Percentiles rank a stretch among this genome's conserved stretches.
phyloP scores from a whole-genome alignment of 2,113 vertebrate species.

The Eurypyga helias region DNA sequence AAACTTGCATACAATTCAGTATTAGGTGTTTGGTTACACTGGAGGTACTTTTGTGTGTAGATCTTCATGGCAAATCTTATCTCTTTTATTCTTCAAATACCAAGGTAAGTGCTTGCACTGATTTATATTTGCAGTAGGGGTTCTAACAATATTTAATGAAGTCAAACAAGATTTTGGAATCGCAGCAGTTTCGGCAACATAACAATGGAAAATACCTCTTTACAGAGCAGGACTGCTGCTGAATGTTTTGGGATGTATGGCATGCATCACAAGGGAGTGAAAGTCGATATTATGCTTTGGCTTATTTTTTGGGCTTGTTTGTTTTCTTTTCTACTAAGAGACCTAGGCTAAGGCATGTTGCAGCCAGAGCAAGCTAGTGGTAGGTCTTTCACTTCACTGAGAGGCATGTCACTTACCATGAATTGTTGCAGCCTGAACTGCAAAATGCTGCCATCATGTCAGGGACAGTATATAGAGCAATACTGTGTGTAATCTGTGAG shows the following conservation, averaged over 20 bases:
- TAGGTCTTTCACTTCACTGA: background rate
- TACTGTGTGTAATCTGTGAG: background rate
- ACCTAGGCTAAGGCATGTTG: background rate
- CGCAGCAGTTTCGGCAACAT: background rate
- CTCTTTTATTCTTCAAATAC: background rate
- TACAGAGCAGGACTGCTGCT: background rate
- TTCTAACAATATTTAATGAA: background rate
- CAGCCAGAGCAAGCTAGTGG: background rate
- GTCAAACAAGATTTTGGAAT: background rate
- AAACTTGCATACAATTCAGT: background rate
- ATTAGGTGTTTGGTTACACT: background rate
- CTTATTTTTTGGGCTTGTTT: background rate
- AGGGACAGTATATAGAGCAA: background rate
- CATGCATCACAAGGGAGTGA: background rate
- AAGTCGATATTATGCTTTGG: background rate
- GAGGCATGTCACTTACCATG: background rate
- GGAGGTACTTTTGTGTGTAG: background rate
- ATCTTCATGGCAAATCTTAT: background rate
- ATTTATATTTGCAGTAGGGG: background rate
- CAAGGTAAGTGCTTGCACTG: background rate
- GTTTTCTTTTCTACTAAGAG: background rate
- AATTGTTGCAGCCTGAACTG: background rate
- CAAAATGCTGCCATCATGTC: background rate
- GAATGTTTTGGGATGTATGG: background rate
- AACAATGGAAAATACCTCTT: background rate